Evolutionary conservation across 2,797 vertebrate genomes (phyloP).

Genomic region (Lithobates sylvaticus): DNA sequence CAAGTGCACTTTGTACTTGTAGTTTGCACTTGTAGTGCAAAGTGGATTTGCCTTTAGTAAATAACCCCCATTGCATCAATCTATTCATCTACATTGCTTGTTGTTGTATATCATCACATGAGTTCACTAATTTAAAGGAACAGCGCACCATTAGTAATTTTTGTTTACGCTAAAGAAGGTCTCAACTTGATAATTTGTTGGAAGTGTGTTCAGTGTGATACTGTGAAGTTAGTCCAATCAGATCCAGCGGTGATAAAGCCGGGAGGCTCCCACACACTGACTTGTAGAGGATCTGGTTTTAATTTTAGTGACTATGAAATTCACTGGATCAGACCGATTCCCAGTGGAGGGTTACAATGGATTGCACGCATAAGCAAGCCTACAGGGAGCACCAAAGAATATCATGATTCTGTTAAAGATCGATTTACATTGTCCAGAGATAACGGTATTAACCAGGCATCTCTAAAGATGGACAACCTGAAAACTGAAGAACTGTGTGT

Average conservation of each 20-base stretch:
- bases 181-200: too few relatives aligned
- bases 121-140: too few relatives aligned
- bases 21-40: too few relatives aligned
- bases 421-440: constrained; percentile 63
- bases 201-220: constrained; percentile 2
- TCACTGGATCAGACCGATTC: not conserved
- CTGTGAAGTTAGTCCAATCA: constrained; percentile 28
- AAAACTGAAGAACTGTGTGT: constrained; percentile 64
- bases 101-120: too few relatives aligned
- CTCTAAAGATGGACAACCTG: constrained; percentile 63
- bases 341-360: constrained; percentile 9
- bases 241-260: constrained; percentile 17
- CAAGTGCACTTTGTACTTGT: too few relatives aligned
- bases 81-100: too few relatives aligned
- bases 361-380: not conserved
- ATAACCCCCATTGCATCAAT: too few relatives aligned
- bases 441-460: constrained; percentile 60
- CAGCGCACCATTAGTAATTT: too few relatives aligned
- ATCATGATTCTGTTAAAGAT: constrained; percentile 36
- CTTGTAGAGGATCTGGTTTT: constrained; percentile 29
- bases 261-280: constrained; percentile 12
- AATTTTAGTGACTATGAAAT: not conserved
- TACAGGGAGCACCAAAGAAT: not conserved
- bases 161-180: too few relatives aligned
- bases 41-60: too few relatives aligned